phyloP scores from a whole-genome alignment of 2,797 vertebrate species.

The Myotis pilosus region DNA sequence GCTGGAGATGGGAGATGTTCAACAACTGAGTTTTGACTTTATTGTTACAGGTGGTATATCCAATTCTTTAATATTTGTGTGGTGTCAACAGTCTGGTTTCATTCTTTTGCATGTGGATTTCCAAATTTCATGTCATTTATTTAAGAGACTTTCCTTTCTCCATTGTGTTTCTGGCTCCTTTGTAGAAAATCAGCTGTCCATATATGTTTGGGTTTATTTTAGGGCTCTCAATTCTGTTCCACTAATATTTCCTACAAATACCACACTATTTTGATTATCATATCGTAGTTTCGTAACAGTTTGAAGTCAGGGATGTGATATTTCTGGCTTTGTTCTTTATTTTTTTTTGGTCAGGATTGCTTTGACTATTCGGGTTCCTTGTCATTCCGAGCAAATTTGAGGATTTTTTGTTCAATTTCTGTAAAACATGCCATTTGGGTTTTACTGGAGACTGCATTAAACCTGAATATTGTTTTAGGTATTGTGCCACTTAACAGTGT shows the following conservation, averaged over 20 bases:
- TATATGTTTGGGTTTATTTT: neutral
- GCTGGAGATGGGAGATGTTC: too few species aligned
- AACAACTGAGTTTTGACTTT: neutral
- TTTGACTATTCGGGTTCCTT: neutral
- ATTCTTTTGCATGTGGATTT: neutral
- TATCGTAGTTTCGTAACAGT: neutral
- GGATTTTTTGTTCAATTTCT: neutral
- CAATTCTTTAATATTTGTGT: neutral
- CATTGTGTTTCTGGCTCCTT: neutral
- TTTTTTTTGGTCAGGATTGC: neutral
- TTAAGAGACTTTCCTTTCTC: neutral
- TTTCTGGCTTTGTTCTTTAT: neutral
- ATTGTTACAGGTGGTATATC: neutral
- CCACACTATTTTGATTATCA: neutral
- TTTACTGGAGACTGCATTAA: neutral
- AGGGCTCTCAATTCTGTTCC: neutral
- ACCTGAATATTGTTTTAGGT: neutral
- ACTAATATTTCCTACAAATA: neutral
- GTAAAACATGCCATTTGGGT: neutral
- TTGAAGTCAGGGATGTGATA: neutral
- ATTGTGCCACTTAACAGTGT: neutral
- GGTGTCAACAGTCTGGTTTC: neutral
- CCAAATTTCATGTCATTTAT: neutral
- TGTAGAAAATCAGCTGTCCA: neutral
- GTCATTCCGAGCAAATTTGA: neutral